These are phyloP conservation scores for Papilio gigon DNA, from an alignment of 2,888 invertebrate genomes.

Conservation along the genomic window DNA sequence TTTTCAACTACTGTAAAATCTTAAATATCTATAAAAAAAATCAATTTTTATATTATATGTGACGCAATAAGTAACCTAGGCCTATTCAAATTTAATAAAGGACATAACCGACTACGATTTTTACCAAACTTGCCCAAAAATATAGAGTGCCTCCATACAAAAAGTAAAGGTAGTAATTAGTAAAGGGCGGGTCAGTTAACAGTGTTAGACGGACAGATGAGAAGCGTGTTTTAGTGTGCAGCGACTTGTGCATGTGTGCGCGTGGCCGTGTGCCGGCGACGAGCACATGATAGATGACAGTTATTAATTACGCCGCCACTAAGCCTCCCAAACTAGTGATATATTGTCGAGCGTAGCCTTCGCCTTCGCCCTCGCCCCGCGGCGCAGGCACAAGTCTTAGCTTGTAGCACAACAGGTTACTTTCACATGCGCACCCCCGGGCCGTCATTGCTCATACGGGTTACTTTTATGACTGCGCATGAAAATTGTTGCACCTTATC, in stretches of 20 bases:
- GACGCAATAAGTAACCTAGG: too few species aligned
- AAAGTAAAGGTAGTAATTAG: too few species aligned
- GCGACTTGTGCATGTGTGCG: too few species aligned
- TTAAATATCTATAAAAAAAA: neutral
- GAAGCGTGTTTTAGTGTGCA: neutral
- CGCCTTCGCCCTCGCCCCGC: neutral
- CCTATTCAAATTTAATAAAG: too few species aligned
- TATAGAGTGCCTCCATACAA: too few species aligned
- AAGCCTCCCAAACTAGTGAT: conserved; percentile 26
- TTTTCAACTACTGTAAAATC: neutral
- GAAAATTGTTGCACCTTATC: too few species aligned
- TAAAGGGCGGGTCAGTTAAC: neutral
- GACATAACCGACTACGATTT: too few species aligned
- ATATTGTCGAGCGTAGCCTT: conserved; percentile 2
- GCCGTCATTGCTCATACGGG: too few species aligned
- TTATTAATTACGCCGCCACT: conserved; percentile 31
- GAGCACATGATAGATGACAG: conserved; percentile 23
- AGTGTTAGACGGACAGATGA: neutral
- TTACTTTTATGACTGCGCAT: too few species aligned
- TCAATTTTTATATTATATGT: too few species aligned
- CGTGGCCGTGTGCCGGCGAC: neutral
- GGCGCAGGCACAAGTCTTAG: neutral
- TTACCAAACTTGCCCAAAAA: too few species aligned
- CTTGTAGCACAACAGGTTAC: conserved; percentile 6
- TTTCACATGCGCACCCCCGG: too few species aligned